Evolutionary conservation across 1,140 invertebrate genomes (phyloP), one percentile per base, ranked within the genome.

Genomic region (Drosophila truncata): DNA sequence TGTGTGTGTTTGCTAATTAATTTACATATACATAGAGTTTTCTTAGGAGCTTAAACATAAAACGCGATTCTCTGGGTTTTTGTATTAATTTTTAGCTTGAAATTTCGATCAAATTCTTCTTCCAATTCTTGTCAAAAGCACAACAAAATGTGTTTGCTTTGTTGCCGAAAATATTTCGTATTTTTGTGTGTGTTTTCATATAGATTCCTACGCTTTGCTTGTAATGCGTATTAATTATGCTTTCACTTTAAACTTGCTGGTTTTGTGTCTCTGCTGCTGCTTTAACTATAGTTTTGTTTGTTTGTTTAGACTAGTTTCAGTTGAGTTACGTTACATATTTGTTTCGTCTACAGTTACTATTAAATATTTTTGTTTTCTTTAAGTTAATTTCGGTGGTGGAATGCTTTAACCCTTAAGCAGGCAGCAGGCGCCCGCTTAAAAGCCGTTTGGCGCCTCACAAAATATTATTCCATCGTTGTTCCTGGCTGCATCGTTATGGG

Each of bases 251-350:
- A 71, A 73, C 65, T 70, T 50, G 65, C 65, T 61, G 55, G 49
- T 59, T 77, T 69, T 76, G 74, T 59, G 55, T 81, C 44, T 55
- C 61, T 81, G 67, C 69, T 69, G 72, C 81, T 70, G 75, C 44
- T 61, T 82, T 78, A 64, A 66, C 67, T 63, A 84, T 73, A 75
- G 46, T 62, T 55, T 75, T 80, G 44, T 69, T 61, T 55, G 46
- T 60, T 47, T 42, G 44, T 79, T 88, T 90, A 90, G 84, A 88
- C 84, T 88, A 88, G 84, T 88, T 88, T 88, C 73, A 78, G 85
- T 88, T 88, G 81, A 88, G 84, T 88, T 88, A 81, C 80, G 72
- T 88, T 88, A 90, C 81, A 80, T 70, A 61, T 84, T 50, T 82
- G 42, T 83, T 76, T 70, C 31, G 37, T 79, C 52, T 59, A 64